These are phyloP conservation scores for Tragelaphus strepsiceros DNA, from an alignment of 2,113 vertebrate genomes.

Conservation along the genomic window DNA sequence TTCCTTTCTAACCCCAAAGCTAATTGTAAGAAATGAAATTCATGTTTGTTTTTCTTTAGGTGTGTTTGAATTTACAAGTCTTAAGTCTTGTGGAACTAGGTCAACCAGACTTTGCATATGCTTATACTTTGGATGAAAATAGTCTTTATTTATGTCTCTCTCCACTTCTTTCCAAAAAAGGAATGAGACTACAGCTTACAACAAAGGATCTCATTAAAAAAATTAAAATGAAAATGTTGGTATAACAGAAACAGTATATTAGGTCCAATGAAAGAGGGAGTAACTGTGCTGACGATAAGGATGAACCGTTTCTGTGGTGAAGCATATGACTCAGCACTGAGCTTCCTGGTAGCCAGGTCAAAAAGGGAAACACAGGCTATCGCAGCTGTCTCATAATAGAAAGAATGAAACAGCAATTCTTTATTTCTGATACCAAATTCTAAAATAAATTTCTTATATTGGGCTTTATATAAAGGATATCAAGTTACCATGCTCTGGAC, in stretches of 20 bases:
- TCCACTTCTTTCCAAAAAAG: not conserved
- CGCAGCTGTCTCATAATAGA: not conserved
- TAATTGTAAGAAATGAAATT: constrained; percentile 21
- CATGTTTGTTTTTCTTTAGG: constrained; percentile 8
- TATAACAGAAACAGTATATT: not conserved
- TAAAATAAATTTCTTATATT: not conserved
- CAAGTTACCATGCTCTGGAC: not conserved
- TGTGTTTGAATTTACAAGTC: not conserved
- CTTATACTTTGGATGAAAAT: not conserved
- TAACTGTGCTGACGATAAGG: too few relatives aligned
- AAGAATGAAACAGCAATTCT: not conserved
- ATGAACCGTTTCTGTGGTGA: not conserved
- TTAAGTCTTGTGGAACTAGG: not conserved
- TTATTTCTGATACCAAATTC: not conserved
- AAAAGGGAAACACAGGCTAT: not conserved
- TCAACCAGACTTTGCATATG: not conserved
- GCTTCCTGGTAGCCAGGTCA: not conserved
- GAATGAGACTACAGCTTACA: not conserved
- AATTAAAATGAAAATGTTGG: not conserved
- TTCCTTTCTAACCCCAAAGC: constrained; percentile 15
- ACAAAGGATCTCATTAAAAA: not conserved
- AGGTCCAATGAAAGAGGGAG: not conserved
- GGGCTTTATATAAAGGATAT: not conserved
- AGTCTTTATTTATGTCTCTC: not conserved
- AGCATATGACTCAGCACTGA: not conserved